phyloP scores from a whole-genome alignment of 2,888 invertebrate species.

The Vannuccia rotundouncinata region DNA sequence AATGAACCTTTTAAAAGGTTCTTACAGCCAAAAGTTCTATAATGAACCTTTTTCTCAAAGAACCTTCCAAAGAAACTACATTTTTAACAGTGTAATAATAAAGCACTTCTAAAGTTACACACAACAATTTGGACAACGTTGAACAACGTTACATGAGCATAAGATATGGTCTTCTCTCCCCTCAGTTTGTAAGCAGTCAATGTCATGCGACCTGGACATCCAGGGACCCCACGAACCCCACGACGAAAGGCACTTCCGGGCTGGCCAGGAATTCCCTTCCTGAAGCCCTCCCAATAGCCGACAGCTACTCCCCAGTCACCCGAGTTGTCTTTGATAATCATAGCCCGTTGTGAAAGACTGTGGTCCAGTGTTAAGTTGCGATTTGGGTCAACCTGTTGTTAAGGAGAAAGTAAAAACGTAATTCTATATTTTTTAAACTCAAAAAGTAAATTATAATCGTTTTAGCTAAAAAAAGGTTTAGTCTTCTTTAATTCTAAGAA shows the following conservation, averaged over 20 bases:
- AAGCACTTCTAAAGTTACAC: no score
- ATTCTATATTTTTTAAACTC: no score
- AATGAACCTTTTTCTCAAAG: no score
- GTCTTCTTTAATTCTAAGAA: no score
- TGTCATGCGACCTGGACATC: slow-evolving; percentile 49
- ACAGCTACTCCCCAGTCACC: slow-evolving; percentile 59
- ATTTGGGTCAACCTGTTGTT: slow-evolving; percentile 41
- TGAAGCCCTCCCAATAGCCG: slow-evolving; percentile 58
- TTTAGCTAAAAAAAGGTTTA: no score
- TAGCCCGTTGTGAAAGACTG: slow-evolving; percentile 56
- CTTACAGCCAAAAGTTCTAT: no score
- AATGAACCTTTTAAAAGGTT: no score
- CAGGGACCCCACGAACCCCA: slow-evolving; percentile 46
- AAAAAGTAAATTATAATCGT: no score
- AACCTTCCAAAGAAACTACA: no score
- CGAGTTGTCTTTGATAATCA: slow-evolving; percentile 57
- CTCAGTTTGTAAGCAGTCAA: slow-evolving; percentile 14
- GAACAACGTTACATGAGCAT: slow-evolving; percentile 21
- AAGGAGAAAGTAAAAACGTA: no score
- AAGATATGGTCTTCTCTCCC: slow-evolving; percentile 35
- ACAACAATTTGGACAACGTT: no score
- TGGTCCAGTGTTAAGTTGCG: slow-evolving; percentile 55
- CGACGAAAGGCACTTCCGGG: slow-evolving; percentile 44
- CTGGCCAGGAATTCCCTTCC: slow-evolving; percentile 48
- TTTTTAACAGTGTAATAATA: no score